phyloP scores from a whole-genome alignment of 1,140 invertebrate species.

The Drosophila cardini region DNA sequence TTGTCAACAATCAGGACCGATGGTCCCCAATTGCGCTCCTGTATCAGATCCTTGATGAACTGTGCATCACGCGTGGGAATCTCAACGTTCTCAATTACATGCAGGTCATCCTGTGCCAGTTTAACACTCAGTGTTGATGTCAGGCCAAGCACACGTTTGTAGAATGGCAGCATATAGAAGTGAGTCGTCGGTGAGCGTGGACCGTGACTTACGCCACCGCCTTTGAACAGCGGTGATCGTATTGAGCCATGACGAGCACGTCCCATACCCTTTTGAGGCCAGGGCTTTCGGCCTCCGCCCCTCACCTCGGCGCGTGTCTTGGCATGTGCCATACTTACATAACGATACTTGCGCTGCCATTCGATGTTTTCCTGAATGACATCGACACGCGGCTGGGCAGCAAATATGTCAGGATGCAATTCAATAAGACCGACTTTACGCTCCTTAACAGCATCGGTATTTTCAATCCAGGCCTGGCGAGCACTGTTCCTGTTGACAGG shows the following conservation, averaged over 20 bases:
- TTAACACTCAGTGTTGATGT: slow-evolving; percentile 94
- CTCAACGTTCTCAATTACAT: slow-evolving; percentile 94
- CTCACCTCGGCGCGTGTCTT: slow-evolving; percentile 92
- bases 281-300: slow-evolving; percentile 96
- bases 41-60: slow-evolving; percentile 92
- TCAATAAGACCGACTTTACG: slow-evolving; percentile 93
- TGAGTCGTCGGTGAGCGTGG: slow-evolving; percentile 94
- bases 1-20: slow-evolving; percentile 97
- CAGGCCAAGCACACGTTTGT: slow-evolving; percentile 91
- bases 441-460: slow-evolving; percentile 91
- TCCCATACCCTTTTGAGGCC: slow-evolving; percentile 97
- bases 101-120: slow-evolving; percentile 97
- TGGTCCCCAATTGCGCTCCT: slow-evolving; percentile 95
- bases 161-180: slow-evolving; percentile 96
- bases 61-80: slow-evolving; percentile 93
- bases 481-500: slow-evolving; percentile 59
- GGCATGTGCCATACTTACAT: slow-evolving; percentile 90
- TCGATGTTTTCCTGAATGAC: slow-evolving; percentile 93
- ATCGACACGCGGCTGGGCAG: slow-evolving; percentile 92
- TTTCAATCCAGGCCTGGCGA: slow-evolving; percentile 96
- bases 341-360: slow-evolving; percentile 95
- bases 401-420: slow-evolving; percentile 96
- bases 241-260: slow-evolving; percentile 95
- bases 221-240: slow-evolving; percentile 92
- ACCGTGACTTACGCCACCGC: slow-evolving; percentile 94